phyloP scores from a whole-genome alignment of 2,797 vertebrate species.

The Trachops cirrhosus region DNA sequence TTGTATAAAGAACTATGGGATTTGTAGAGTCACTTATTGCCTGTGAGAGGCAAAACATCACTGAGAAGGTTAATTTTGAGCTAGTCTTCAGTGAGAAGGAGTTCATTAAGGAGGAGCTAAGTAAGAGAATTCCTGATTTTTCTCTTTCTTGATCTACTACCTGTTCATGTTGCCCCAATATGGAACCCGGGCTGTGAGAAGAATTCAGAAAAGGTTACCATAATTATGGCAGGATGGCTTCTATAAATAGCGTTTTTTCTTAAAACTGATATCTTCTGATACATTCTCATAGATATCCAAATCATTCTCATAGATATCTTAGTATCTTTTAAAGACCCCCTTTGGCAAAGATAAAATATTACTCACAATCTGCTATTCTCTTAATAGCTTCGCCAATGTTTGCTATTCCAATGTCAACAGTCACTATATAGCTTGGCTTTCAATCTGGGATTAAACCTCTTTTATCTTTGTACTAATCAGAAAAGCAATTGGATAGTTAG shows the following conservation, averaged over 20 bases:
- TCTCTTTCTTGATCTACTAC: background rate
- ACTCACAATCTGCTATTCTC: constrained; percentile 31
- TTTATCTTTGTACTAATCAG: constrained; percentile 57
- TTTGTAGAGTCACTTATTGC: background rate
- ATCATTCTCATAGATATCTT: constrained; percentile 40
- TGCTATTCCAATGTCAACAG: constrained; percentile 63
- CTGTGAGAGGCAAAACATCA: background rate
- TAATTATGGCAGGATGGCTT: background rate
- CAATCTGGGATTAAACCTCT: constrained; percentile 49
- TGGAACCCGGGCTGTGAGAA: background rate
- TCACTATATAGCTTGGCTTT: constrained; percentile 55
- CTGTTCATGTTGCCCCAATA: background rate
- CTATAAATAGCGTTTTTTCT: constrained; percentile 47
- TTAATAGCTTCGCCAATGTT: constrained; percentile 51
- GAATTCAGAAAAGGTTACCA: constrained; percentile 10
- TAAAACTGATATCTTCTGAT: constrained; percentile 39
- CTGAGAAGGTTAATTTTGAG: background rate
- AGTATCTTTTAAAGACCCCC: constrained; percentile 44
- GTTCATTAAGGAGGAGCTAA: background rate
- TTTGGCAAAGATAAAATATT: constrained; percentile 65
- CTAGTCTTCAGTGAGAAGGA: background rate
- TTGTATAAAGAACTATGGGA: background rate
- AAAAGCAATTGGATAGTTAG: constrained; percentile 56
- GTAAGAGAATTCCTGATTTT: background rate
- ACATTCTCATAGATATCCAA: constrained; percentile 21